Conservation (phyloP, 2,113 vertebrate genomes). For the Rhinichthys klamathensis region DNA sequence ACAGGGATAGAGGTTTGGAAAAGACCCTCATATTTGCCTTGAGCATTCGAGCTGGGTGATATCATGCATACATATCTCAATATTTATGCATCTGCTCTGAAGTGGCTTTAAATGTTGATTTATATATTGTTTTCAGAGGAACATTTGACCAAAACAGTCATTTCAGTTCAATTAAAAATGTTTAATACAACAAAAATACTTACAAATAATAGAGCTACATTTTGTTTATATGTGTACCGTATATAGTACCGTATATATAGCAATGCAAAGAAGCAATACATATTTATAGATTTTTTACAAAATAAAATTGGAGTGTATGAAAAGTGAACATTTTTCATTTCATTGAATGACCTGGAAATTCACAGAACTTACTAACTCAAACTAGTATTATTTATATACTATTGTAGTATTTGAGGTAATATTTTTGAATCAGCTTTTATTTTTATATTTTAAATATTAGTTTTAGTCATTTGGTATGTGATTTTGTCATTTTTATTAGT, state of each 20-base stretch:
- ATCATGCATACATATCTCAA: neutral
- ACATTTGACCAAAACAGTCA: neutral
- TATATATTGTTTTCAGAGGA: neutral
- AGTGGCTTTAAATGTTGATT: neutral
- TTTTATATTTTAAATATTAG: neutral
- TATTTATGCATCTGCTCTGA: neutral
- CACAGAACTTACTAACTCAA: neutral
- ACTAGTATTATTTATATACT: neutral
- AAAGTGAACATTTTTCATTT: neutral
- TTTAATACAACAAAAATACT: neutral
- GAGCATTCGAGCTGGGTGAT: neutral
- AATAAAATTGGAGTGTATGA: neutral
- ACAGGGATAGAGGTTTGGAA: neutral
- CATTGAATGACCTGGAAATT: neutral
- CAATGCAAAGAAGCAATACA: neutral
- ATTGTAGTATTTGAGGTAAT: neutral
- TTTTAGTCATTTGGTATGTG: neutral
- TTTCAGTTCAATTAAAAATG: neutral
- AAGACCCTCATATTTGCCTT: too few relatives aligned
- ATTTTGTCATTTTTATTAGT: neutral
- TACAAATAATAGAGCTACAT: neutral
- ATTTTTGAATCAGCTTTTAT: neutral
- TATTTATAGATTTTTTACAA: neutral
- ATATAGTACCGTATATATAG: neutral
- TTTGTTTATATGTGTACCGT: neutral